These are phyloP conservation scores for Nipponia nippon DNA, from an alignment of 2,113 vertebrate genomes.

Conservation along the genomic window DNA sequence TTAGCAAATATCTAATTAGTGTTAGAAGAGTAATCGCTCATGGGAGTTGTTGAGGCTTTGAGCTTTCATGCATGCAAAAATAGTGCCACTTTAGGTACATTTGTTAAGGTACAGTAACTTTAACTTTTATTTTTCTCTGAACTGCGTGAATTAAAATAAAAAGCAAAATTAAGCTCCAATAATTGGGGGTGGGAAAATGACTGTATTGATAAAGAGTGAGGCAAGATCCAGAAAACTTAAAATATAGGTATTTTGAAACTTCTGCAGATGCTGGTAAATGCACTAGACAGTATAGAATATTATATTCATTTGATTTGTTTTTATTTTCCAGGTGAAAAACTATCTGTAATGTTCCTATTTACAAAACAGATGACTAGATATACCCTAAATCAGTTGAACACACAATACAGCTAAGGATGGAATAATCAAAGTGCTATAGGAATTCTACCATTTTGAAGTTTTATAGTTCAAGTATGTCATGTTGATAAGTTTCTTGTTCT, in stretches of 20 bases:
- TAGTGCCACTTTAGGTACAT: constrained; percentile 78
- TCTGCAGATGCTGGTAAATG: neutral
- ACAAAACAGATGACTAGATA: neutral
- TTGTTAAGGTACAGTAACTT: constrained; percentile 84
- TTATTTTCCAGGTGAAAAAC: constrained; percentile 23
- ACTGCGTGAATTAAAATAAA: constrained; percentile 50
- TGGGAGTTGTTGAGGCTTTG: constrained; percentile 84
- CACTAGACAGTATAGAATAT: neutral
- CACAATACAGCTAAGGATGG: constrained; percentile 14
- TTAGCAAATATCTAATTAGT: constrained; percentile 96
- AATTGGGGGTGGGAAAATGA: neutral
- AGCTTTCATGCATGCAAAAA: constrained; percentile 80
- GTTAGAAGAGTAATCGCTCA: constrained; percentile 92
- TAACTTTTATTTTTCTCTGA: constrained; percentile 74
- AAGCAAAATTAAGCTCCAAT: constrained; percentile 41
- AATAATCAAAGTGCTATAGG: constrained; percentile 17
- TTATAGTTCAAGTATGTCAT: neutral
- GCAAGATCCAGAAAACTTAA: neutral
- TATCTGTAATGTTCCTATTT: constrained; percentile 21
- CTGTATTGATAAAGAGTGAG: neutral
- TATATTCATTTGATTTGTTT: neutral
- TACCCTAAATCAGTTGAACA: constrained; percentile 35
- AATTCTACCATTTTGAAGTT: neutral
- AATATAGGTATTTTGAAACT: neutral
- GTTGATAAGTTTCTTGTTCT: neutral